Evolutionary conservation across 1,140 invertebrate species (phyloP), one percentile per base, ranked within the genome.

Genomic region (Zaprionus gabonicus): DNA sequence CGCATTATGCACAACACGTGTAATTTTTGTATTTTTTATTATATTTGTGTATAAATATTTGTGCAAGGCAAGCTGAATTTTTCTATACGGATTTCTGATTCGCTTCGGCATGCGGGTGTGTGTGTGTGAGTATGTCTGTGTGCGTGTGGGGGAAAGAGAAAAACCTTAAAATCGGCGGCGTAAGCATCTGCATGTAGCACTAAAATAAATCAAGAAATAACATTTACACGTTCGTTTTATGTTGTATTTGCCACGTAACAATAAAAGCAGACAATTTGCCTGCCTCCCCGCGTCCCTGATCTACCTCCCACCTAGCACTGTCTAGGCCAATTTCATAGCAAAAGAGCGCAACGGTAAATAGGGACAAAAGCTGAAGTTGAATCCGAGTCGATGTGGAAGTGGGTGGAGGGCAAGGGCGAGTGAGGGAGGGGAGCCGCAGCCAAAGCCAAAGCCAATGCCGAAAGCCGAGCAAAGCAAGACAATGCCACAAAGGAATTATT

Each of bases 181-280:
- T 84, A 88, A 88, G 85, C 85, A 88, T 90, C 85, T 90, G 86
- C 85, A 90, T 90, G 85, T 82, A 85, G 79, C 82, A 83, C 85
- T 83, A 83, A 90, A 90, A 90, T 90, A 90, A 90, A 90, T 90
- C 85, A 90, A 90, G 85, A 90, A 90, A 90, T 90, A 90, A 90
- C 85, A 90, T 90, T 90, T 90, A 90, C 85, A 90, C 85, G 85
- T 90, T 90, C 85, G 79, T 80, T 90, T 90, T 90, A 90, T 90
- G 85, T 82, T 90, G 85, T 90, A 88, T 88, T 88, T 88, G 84
- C 84, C 79, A 85, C 85, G 84, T 88, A 88, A 88, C 84, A 88
- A 88, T 90, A 88, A 88, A 87, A 79, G 76, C 67, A 80, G 75
- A 68, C 70, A 60, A 41, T 17, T 46, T 44, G 28, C 13, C 73